Evolutionary conservation across 2,888 invertebrate species (phyloP), one percentile per base, ranked within the genome.

Genomic region (Hypolimnas misippus): DNA sequence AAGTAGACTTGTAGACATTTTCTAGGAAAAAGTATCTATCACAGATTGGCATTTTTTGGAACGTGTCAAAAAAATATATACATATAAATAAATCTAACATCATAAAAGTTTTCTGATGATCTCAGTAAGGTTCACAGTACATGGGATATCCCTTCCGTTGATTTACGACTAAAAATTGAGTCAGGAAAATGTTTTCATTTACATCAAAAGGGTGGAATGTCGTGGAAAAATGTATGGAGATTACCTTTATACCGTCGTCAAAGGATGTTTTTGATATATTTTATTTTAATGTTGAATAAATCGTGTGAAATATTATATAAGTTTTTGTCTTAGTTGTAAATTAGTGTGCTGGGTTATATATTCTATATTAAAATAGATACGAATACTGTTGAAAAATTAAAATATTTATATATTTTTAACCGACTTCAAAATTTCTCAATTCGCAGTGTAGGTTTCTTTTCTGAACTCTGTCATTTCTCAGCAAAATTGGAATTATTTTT

Each of bases 151-250:
- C 62, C 57, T 62, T 57, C 57, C 46, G 62, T 52, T 52, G 62
- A 49, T 62, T 57, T 57, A 38, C 17, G 52, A 25, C 38, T 38
- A 6, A 53, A 53, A 62, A 62, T 62, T 57, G 62, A 62, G 52
- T 57, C 50, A 35, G 25, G 35, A 57, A 62, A 53, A 57, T 57
- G 21, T 57, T 62, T 57, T 53, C 29, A 57, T 62, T 49, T 57
- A 14, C 40, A 31, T 21, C 51, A 42, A 57, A 57, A 46, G 52
- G 44, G 16, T 59, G 35, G 31, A 60, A 61, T 52, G 10, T 50
- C 35, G 44, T 54, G 17, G 16, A 31, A 61, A 25, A 49, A 19
- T 57, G 14, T 59, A 53, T 17, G 12, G 35, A 44, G 35, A 59
- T 53, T 46, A 35, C 35, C 7, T 59, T 52, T 31, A 19, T 52